Conservation (phyloP, 2,797 vertebrate species). For the Phataginus tricuspis region DNA sequence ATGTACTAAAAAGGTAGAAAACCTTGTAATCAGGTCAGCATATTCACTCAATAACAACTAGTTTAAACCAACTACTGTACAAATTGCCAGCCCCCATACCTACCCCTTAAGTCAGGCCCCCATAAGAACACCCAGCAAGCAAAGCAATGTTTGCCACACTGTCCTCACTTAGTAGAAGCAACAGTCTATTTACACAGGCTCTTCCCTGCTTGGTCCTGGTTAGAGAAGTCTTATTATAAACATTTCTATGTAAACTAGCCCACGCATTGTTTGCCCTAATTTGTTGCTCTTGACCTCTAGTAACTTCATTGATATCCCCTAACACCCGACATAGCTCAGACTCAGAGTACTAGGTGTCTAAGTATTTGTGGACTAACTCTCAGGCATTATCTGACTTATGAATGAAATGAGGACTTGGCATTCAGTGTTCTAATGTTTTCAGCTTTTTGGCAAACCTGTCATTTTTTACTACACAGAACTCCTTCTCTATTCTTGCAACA, state of each 20-base stretch:
- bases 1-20: not conserved
- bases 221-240: not conserved
- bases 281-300: not conserved
- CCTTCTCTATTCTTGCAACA: not conserved
- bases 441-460: not conserved
- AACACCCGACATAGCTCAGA: not conserved
- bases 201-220: not conserved
- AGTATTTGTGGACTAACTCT: not conserved
- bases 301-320: not conserved
- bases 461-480: not conserved
- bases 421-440: not conserved
- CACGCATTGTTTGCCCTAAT: not conserved
- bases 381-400: not conserved
- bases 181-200: not conserved
- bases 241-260: not conserved
- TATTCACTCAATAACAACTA: not conserved
- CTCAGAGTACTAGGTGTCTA: not conserved
- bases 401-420: not conserved
- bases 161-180: not conserved
- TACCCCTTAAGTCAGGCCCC: not conserved
- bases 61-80: not conserved
- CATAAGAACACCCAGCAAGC: not conserved
- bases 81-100: not conserved
- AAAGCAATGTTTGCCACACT: not conserved
- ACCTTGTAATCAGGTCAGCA: not conserved